Conservation (phyloP, 2,797 vertebrate species). For the Schizopygopsis pylzovi region DNA sequence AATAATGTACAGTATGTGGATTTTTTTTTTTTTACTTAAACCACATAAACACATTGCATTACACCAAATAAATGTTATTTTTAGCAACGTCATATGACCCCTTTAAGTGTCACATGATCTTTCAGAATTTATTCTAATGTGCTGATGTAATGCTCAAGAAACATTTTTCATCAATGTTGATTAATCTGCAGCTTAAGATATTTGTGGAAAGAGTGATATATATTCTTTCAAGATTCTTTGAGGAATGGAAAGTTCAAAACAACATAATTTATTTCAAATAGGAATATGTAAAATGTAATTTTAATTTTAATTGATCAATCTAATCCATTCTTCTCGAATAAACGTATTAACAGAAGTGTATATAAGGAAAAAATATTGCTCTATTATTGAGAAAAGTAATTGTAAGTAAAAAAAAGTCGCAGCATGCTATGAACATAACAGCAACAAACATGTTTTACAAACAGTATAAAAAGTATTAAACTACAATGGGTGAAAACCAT, state of each 20-base stretch:
- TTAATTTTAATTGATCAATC: background rate
- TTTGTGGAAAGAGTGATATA: background rate
- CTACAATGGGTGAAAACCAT: background rate
- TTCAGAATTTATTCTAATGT: background rate
- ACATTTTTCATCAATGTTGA: background rate
- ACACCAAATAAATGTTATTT: too few species aligned
- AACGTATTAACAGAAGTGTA: too few species aligned
- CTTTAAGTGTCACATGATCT: background rate
- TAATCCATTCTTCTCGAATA: too few species aligned
- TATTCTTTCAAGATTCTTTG: background rate
- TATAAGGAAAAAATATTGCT: too few species aligned
- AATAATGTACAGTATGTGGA: too few species aligned
- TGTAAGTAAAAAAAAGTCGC: too few species aligned
- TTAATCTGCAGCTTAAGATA: background rate
- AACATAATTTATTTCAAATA: background rate
- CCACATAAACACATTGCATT: too few species aligned
- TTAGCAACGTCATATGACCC: too few species aligned
- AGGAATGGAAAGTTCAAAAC: background rate
- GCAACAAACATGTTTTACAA: background rate
- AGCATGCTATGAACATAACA: background rate
- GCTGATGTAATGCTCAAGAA: background rate
- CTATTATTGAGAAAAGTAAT: too few species aligned
- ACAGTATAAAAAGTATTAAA: background rate
- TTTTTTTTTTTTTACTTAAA: too few species aligned
- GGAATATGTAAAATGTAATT: too few species aligned